A percentile compares a stretch with the other conserved stretches of the same genome.
Evolutionary conservation across 2,797 vertebrate species (phyloP).

Genomic region (Squalus acanthias): DNA sequence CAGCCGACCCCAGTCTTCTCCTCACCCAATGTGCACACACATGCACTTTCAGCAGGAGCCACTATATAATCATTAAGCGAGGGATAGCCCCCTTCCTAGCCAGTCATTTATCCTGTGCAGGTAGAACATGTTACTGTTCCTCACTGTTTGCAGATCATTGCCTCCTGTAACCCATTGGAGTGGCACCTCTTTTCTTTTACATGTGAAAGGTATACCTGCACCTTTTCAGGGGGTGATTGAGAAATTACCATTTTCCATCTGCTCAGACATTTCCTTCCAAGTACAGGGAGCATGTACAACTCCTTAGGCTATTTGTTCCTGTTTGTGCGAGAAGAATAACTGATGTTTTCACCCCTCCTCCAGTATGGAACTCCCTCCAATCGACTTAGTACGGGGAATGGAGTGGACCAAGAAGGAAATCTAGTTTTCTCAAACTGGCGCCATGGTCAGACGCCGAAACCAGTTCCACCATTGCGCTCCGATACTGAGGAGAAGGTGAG

Average conservation of each 20-base stretch:
- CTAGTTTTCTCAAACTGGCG: slow-evolving; percentile 49
- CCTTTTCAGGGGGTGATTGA: background rate
- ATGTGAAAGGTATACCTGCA: background rate
- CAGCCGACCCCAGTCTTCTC: too few species aligned
- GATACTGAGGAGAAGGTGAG: slow-evolving; percentile 23
- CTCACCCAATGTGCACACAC: too few species aligned
- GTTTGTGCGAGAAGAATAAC: background rate
- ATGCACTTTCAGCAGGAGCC: too few species aligned
- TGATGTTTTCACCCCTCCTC: background rate
- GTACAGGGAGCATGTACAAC: background rate
- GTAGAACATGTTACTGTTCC: too few species aligned
- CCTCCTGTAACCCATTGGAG: background rate
- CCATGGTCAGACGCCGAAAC: slow-evolving; percentile 37
- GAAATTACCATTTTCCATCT: background rate
- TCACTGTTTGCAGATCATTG: too few species aligned
- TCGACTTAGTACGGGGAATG: slow-evolving; percentile 55
- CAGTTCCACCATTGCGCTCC: background rate
- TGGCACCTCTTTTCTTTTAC: background rate
- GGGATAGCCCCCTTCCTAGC: too few species aligned
- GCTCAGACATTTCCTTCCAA: background rate
- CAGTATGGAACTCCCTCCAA: slow-evolving; percentile 49
- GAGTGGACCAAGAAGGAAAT: slow-evolving; percentile 47
- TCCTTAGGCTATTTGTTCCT: background rate
- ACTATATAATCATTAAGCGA: too few species aligned
- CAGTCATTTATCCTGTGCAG: too few species aligned